Base-by-base conservation (phyloP, 1,140 invertebrate species). In the Holcopasites calliopsidis region DNA sequence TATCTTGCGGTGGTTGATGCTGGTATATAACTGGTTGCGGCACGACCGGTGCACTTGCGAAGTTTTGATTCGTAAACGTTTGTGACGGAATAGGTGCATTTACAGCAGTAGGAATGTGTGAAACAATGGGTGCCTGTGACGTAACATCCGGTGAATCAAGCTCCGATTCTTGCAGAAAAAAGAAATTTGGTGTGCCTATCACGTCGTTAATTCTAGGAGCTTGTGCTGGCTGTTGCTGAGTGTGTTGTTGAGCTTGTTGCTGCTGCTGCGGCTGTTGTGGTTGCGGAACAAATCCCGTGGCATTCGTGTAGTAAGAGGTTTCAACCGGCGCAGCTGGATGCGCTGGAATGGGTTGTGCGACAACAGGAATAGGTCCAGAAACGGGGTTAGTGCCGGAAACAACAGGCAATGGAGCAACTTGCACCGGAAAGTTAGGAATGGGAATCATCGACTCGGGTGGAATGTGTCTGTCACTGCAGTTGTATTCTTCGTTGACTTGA, bases 51-150 rank as follows among this genome's bases (percentile, higher is more conserved):
- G 90, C 83, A 65, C 88, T 90, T 28, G 91, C 89, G 80, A 94
- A 96, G 73, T 94, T 95, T 83, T 96, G 95, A 90, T 96, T 96
- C 35, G 95, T 96, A 83, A 95, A 96, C 33, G 95, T 96, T 88
- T 96, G 95, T 7, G 94, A 93, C 11, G 95, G 95, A 84, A 96
- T 96, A 28, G 94, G 93, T 55, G 90, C 92, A 21, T 93, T 93
- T 3, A 93, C 92, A 10, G 93, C 89, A 11, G 91, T 87, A 82
- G 92, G 92, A 89, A 93, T 93, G 80, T 91, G 90, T 55, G 90
- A 82, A 52, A 90, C 88, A 11, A 91, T 90, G 8, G 88, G 86
- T 71, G 88, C 66, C 75, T 88, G 88, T 44, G 87, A 82, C 7
- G 76, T 78, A 18, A 92, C 91, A 18, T 95, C 93, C 0, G 95